Conservation (phyloP, 2,888 invertebrate species). For the Liopterus haemorrhoidalis region DNA sequence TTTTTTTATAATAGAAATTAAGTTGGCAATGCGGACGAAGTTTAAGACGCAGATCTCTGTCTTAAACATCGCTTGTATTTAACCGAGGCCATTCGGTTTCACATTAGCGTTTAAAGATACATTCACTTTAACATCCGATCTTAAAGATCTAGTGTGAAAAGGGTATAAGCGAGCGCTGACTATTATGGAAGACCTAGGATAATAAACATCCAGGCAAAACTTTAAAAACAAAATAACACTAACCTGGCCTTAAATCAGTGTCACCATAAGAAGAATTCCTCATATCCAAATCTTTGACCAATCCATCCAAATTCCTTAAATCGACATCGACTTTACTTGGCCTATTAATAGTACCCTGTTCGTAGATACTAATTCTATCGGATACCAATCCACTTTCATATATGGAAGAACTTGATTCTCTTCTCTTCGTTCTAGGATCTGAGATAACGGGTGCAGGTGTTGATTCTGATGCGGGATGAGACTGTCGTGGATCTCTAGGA, state of each 20-base stretch:
- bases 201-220: too few species aligned
- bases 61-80: too few species aligned
- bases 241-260: slow-evolving; percentile 55
- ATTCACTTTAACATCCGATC: too few species aligned
- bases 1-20: too few species aligned
- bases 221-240: slow-evolving; percentile 7
- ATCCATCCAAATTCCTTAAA: slow-evolving; percentile 40
- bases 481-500: slow-evolving; percentile 25
- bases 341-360: slow-evolving; percentile 53
- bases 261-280: slow-evolving; percentile 58
- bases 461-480: slow-evolving; percentile 8
- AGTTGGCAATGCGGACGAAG: too few species aligned
- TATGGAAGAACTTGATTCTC: neutral
- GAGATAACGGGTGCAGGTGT: slow-evolving; percentile 34
- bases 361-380: slow-evolving; percentile 54
- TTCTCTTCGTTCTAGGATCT: slow-evolving; percentile 30
- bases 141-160: too few species aligned
- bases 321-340: slow-evolving; percentile 50
- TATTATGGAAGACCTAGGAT: too few species aligned
- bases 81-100: too few species aligned
- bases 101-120: too few species aligned
- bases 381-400: too few species aligned
- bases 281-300: slow-evolving; percentile 48
- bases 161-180: too few species aligned
- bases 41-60: too few species aligned